Base-by-base conservation (phyloP, 2,113 vertebrate species). In the Fregata magnificens region DNA sequence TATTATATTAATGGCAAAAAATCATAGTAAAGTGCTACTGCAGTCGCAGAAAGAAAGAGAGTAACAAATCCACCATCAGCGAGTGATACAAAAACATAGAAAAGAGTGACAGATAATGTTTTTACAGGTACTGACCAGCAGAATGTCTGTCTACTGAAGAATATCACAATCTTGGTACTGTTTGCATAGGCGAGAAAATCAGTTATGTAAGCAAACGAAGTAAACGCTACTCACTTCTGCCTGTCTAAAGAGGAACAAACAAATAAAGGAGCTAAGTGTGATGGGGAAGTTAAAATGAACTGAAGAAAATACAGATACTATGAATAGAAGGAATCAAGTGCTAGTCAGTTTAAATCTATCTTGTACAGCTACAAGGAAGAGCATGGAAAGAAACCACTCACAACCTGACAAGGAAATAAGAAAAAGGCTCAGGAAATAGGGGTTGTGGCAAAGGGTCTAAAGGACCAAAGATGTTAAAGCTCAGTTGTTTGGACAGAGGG, bases 121-220 rank as follows among this genome's bases (percentile, higher is more conserved):
- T 59, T 86, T 67, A 29, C 28, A 42, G 47, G 28, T 59, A 42
- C 24, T 4, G 11, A 59, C 29, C 13, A 52, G 36, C 56, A 95
- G 89, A 89, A 87, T 87, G 26, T 77, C 72, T 84, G 59, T 69
- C 70, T 89, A 12, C 44, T 58, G 40, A 87, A 71, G 58, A 89
- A 58, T 50, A 53, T 59, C 36, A 36, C 26, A 40, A 6, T 52
- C 52, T 82, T 61, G 28, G 16, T 90, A 24, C 44, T 91, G 56
- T 89, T 91, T 96, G 42, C 20, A 36, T 45, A 93, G 84, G 49
- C 87, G 81, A 82, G 81, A 70, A 93, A 95, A 95, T 76, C 53
- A 55, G 92, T 91, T 97, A 66, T 22, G 50, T 86, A 91, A 96
- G 52, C 34, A 84, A 62, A 77, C 14, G 74, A 78, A 92, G 44